Evolutionary conservation across 2,797 vertebrate species (phyloP).

Genomic region (Mus caroli): DNA sequence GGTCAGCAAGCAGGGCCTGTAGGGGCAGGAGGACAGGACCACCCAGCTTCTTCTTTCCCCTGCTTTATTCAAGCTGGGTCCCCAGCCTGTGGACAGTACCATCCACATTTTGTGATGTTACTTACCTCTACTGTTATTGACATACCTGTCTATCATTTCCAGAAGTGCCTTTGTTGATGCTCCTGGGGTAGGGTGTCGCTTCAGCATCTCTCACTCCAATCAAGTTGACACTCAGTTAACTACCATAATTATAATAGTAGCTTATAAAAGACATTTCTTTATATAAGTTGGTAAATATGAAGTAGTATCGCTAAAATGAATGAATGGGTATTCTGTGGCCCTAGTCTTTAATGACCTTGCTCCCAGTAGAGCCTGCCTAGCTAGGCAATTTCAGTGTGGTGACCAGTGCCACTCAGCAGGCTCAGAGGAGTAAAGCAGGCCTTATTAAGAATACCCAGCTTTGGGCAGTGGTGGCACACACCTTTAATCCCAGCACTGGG

Average conservation of each 20-base stretch:
- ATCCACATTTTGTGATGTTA: not conserved
- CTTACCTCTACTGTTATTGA: not conserved
- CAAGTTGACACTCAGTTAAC: not conserved
- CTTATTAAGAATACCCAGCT: not conserved
- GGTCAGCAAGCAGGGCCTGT: not conserved
- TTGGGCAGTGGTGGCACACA: not conserved
- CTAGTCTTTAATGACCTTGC: not conserved
- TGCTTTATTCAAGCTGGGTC: not conserved
- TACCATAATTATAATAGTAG: not conserved
- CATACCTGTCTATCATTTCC: not conserved
- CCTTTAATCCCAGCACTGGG: no score
- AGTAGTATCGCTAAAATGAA: not conserved
- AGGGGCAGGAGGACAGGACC: not conserved
- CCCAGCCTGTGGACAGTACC: not conserved
- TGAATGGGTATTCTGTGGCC: not conserved
- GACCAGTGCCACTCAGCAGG: not conserved
- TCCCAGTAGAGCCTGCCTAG: not conserved
- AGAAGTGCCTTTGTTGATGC: not conserved
- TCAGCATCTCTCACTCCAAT: not conserved
- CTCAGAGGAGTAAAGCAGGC: not conserved
- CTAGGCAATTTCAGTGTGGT: not conserved
- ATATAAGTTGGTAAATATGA: not conserved
- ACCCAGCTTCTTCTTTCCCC: not conserved
- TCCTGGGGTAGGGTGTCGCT: not conserved
- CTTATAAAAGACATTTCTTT: not conserved